phyloP scores from a whole-genome alignment of 2,797 vertebrate species.

The Acrossocheilus wenchowensis region DNA sequence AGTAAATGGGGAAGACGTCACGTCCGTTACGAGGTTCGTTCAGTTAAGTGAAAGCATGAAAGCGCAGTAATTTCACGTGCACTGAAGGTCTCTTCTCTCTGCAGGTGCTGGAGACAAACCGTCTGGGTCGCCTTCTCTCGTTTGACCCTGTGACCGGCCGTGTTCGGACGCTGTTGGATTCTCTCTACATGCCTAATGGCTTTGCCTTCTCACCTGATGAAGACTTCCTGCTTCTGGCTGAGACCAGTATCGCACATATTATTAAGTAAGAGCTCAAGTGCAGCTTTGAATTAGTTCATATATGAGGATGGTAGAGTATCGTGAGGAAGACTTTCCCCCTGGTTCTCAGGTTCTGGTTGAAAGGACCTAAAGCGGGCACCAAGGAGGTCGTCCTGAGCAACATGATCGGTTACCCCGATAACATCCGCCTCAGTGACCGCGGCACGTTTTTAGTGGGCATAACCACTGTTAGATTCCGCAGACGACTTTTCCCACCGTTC shows the following conservation, averaged over 20 bases:
- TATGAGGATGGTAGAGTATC: neutral
- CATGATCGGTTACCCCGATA: conserved; percentile 82
- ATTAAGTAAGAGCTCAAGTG: conserved; percentile 61
- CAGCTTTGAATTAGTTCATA: neutral
- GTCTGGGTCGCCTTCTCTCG: conserved; percentile 72
- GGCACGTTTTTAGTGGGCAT: conserved; percentile 78
- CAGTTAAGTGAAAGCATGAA: neutral
- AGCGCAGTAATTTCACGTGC: neutral
- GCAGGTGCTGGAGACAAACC: conserved; percentile 79
- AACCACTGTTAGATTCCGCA: conserved; percentile 71
- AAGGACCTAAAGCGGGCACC: conserved; percentile 72
- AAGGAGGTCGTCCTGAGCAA: conserved; percentile 76
- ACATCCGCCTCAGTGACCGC: conserved; percentile 75
- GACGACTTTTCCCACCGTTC: conserved; percentile 72
- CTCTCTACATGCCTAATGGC: conserved; percentile 79
- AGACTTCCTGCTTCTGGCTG: conserved; percentile 74
- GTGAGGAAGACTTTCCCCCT: neutral
- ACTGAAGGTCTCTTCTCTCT: neutral
- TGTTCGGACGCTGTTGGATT: conserved; percentile 69
- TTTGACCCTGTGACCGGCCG: conserved; percentile 67
- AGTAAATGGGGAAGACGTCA: conserved; percentile 79
- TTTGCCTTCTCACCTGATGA: conserved; percentile 75
- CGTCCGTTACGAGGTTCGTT: conserved; percentile 75
- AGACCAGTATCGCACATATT: conserved; percentile 78
- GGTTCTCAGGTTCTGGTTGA: conserved; percentile 74